Evolutionary conservation across 1,140 invertebrate species (phyloP).

Genomic region (Platorchestia sp.): DNA sequence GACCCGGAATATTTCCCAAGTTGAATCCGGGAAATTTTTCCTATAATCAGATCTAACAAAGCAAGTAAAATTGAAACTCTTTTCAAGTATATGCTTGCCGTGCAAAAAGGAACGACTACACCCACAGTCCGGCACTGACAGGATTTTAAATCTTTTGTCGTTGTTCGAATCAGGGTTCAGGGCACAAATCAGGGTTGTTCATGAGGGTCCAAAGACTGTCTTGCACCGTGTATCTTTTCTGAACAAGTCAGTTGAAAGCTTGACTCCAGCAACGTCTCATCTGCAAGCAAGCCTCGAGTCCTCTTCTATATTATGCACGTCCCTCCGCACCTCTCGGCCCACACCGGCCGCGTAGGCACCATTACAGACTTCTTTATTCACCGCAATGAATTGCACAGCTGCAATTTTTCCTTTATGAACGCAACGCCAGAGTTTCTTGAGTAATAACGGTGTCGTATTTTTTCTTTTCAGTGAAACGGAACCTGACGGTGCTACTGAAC

Average conservation of each 20-base stretch:
- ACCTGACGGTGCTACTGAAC: conserved; percentile 24
- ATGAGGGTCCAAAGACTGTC: background rate
- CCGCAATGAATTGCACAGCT: background rate
- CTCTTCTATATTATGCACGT: background rate
- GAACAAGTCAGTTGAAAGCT: background rate
- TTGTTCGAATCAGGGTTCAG: background rate
- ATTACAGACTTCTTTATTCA: background rate
- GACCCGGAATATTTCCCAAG: background rate
- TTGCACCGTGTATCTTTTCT: background rate
- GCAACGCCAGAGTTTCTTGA: background rate
- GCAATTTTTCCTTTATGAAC: background rate
- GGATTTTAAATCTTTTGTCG: background rate
- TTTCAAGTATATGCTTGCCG: background rate
- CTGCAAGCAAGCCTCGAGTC: background rate
- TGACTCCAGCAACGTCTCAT: background rate
- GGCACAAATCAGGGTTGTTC: too few relatives aligned
- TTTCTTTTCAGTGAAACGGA: conserved; percentile 25
- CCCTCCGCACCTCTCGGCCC: background rate
- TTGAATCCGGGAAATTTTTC: background rate
- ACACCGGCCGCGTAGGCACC: background rate
- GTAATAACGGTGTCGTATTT: background rate
- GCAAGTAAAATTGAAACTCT: background rate
- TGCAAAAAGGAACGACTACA: background rate
- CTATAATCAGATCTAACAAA: background rate
- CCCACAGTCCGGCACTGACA: background rate